Percentiles rank a stretch among this genome's conserved stretches.
phyloP scores from a whole-genome alignment of 2,888 invertebrate genomes.

The Melangyna quadrimaculata region DNA sequence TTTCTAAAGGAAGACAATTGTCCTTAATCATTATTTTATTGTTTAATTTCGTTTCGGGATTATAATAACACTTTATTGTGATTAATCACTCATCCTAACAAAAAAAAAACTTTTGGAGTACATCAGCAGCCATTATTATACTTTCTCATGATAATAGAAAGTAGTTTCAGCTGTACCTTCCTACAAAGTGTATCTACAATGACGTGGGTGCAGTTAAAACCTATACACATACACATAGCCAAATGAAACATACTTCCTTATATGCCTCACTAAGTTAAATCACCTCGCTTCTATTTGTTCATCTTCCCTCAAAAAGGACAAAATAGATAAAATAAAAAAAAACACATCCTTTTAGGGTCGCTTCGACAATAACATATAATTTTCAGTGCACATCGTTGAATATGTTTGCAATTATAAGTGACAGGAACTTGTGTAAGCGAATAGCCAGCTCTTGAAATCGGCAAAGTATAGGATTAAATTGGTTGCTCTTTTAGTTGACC shows the following conservation, averaged over 20 bases:
- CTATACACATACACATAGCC: not conserved
- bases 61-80: not conserved
- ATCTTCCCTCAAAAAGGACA: not conserved
- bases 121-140: not conserved
- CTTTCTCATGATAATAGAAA: not conserved
- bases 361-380: constrained; percentile 14
- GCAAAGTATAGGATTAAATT: not conserved
- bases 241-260: not conserved
- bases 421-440: constrained; percentile 17
- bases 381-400: constrained; percentile 25
- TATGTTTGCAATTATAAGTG: constrained; percentile 47
- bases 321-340: constrained; percentile 8
- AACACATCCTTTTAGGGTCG: constrained; percentile 19
- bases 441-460: constrained; percentile 9
- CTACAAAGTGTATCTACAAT: not conserved
- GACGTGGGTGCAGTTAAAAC: not conserved
- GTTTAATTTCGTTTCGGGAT: not conserved
- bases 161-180: not conserved
- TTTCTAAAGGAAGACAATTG: not conserved
- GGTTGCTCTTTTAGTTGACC: not conserved
- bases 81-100: not conserved
- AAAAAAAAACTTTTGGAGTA: not conserved
- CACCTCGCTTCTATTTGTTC: not conserved
- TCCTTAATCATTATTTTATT: not conserved
- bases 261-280: not conserved